Evolutionary conservation across 2,113 vertebrate genomes (phyloP).

Genomic region (Barbus barbus): DNA sequence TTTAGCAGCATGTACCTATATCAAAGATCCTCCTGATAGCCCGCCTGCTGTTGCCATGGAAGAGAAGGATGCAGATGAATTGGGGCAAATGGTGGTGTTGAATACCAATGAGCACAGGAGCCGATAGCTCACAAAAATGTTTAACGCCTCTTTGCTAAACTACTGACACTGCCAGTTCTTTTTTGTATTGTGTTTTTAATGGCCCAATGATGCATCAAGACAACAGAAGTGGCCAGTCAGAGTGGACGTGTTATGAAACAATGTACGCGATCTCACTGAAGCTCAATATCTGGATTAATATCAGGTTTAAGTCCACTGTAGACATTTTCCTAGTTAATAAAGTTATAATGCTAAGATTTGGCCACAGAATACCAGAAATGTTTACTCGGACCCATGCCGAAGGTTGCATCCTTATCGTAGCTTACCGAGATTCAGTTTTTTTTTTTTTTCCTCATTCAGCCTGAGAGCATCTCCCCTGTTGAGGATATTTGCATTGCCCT

Average conservation of each 20-base stretch:
- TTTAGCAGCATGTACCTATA: conserved; percentile 73
- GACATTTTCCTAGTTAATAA: conserved; percentile 40
- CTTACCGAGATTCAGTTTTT: conserved; percentile 38
- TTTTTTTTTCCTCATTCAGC: conserved; percentile 60
- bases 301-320: conserved; percentile 15
- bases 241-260: background rate
- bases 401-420: conserved; percentile 44
- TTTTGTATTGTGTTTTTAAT: background rate
- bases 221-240: background rate
- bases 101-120: conserved; percentile 86
- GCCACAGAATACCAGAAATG: conserved; percentile 38
- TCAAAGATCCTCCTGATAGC: conserved; percentile 87
- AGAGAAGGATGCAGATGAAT: conserved; percentile 89
- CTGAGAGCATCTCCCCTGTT: conserved; percentile 65
- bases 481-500: conserved; percentile 60
- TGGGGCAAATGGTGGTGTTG: conserved; percentile 83
- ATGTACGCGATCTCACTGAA: background rate
- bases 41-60: conserved; percentile 85
- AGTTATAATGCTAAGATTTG: conserved; percentile 32
- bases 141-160: conserved; percentile 21
- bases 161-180: conserved; percentile 9
- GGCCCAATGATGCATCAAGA: background rate
- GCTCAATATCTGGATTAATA: conserved; percentile 23
- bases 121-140: conserved; percentile 51
- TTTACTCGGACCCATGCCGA: conserved; percentile 39